phyloP scores from a whole-genome alignment of 2,797 vertebrate genomes.

The Tangara arthus region DNA sequence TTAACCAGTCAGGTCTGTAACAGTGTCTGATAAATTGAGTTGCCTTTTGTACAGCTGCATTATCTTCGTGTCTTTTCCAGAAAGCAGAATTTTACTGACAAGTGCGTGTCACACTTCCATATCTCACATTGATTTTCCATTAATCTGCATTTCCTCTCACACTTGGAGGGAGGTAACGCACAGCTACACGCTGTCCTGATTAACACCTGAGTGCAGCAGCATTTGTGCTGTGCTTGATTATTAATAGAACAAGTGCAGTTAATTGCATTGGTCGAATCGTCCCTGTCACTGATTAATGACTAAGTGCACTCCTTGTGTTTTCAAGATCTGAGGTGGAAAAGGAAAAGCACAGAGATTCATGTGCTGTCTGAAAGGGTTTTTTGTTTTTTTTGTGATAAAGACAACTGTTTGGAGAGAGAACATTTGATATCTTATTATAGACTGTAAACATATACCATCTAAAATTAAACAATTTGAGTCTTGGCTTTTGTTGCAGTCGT shows the following conservation, averaged over 20 bases:
- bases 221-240: conserved; percentile 45
- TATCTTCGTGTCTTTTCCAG: background rate
- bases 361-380: background rate
- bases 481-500: conserved; percentile 40
- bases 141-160: conserved; percentile 40
- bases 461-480: conserved; percentile 47
- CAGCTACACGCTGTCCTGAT: conserved; percentile 24
- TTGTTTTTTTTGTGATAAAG: conserved; percentile 5
- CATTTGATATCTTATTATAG: conserved; percentile 36
- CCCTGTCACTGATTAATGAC: conserved; percentile 46
- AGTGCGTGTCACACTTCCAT: conserved; percentile 30
- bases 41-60: conserved; percentile 16
- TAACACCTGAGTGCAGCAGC: conserved; percentile 49
- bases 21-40: background rate
- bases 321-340: background rate
- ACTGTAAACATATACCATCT: conserved; percentile 19
- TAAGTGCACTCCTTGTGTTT: conserved; percentile 11
- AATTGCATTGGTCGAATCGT: conserved; percentile 46
- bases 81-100: conserved; percentile 16
- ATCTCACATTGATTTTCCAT: conserved; percentile 47
- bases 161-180: background rate
- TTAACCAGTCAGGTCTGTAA: conserved; percentile 2
- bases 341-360: background rate
- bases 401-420: conserved; percentile 24
- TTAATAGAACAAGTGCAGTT: conserved; percentile 60